Base-by-base conservation (phyloP, 2,888 invertebrate species). In the Congeria kusceri region DNA sequence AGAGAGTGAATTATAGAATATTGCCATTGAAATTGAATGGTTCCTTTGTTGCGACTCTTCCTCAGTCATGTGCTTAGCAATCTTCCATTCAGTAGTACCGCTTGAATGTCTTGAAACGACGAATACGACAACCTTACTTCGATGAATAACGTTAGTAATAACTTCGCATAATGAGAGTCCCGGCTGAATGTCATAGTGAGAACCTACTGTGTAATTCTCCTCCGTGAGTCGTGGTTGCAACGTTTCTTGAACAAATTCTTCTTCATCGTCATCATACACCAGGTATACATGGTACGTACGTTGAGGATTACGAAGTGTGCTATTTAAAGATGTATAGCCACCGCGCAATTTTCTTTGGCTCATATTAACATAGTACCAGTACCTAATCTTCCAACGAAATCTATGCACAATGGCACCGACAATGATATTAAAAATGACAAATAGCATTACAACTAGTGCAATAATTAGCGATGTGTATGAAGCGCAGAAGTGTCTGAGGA, bases 321-420 rank as follows among this genome's bases (percentile, higher is more conserved):
- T 25, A 46, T 44, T 25, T 11, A 28, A 25, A 5, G 23, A n/a
- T 18, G 29, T 18, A 20, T 28, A 27, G 13, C 25, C 23, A 18
- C 28, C 49, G 13, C 46, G 28, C 15, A 25, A 46, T n/a, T n/a
- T n/a, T n/a, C n/a, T n/a, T n/a, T n/a, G n/a, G 28, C 23, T 23
- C 18, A 28, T 27, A 2, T 27, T 53, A 4, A 78, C 73, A 44
- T 73, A 73, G 46, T 70, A 78, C 78, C 78, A 78, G 56, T 78
- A 78, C 20, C 69, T 58, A 20, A 78, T 25, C 28, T 58, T 58
- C 78, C 78, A 78, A 29, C 78, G 29, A 53, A 56, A 66, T 7
- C 61, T 59, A 29, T 78, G 64, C 3, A 73, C 57, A 4, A 69
- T 46, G 15, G 68, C 49, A 4, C 59, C 72, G 7, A 77, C 23